Evolutionary conservation across 1,140 invertebrate genomes (phyloP).

Genomic region (Eriosoma lanigerum): DNA sequence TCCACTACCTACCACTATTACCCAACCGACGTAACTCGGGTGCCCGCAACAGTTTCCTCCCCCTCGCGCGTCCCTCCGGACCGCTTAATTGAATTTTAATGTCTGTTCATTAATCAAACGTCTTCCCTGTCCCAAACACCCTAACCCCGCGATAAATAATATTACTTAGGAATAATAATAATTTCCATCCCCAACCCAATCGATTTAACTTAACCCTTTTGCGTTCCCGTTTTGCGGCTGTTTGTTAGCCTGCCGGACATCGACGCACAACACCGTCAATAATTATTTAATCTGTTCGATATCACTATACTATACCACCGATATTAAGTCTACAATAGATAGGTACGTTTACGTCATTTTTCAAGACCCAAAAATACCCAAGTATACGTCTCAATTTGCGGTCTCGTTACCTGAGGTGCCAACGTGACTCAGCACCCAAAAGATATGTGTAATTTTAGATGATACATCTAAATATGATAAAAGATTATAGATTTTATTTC

Average conservation of each 20-base stretch:
- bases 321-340: too few species aligned
- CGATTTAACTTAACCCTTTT: slow-evolving; percentile 10
- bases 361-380: too few species aligned
- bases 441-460: too few species aligned
- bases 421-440: too few species aligned
- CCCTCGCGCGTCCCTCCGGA: background rate
- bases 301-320: background rate
- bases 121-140: slow-evolving; percentile 1
- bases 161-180: background rate
- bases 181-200: slow-evolving; percentile 15
- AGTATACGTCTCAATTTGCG: too few species aligned
- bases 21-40: background rate
- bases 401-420: too few species aligned
- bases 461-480: too few species aligned
- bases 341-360: too few species aligned
- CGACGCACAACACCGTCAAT: background rate
- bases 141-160: slow-evolving; percentile 9
- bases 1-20: background rate
- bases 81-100: slow-evolving; percentile 54
- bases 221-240: background rate
- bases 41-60: background rate
- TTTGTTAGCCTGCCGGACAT: background rate
- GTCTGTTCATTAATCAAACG: slow-evolving; percentile 50
- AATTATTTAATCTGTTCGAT: background rate
- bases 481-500: too few species aligned